Evolutionary conservation across 2,888 invertebrate genomes (phyloP).

Genomic region (Mermis nigrescens): DNA sequence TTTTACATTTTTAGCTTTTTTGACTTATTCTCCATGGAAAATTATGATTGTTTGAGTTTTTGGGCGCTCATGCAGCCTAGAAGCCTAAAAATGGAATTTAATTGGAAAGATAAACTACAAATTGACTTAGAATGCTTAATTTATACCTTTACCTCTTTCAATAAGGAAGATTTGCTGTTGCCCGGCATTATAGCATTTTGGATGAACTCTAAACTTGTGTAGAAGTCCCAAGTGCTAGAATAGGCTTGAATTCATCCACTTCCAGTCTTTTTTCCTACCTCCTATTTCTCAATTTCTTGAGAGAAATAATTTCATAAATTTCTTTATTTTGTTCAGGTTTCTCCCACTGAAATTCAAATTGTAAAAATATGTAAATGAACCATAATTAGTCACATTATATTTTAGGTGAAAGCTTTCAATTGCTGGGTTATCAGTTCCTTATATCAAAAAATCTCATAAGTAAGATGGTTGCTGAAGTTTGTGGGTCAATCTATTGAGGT

Average conservation of each 20-base stretch:
- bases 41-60: too few species aligned
- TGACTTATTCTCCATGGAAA: too few species aligned
- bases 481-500: conserved; percentile 1
- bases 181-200: neutral
- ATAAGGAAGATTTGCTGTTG: neutral
- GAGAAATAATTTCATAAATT: neutral
- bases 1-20: too few species aligned
- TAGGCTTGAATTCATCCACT: neutral
- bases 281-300: neutral
- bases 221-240: neutral
- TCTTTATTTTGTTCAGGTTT: neutral
- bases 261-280: neutral
- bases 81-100: too few species aligned
- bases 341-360: neutral
- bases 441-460: neutral
- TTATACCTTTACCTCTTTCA: neutral
- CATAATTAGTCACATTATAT: too few species aligned
- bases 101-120: too few species aligned
- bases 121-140: too few species aligned
- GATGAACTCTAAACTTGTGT: neutral
- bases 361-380: neutral
- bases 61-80: too few species aligned
- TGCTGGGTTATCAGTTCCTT: conserved; percentile 2
- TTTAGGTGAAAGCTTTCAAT: conserved; percentile 6
- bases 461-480: conserved; percentile 5